Evolutionary conservation across 1,140 invertebrate genomes (phyloP), one percentile per base, ranked within the genome.

Genomic region (Ptiloglossa arizonensis): DNA sequence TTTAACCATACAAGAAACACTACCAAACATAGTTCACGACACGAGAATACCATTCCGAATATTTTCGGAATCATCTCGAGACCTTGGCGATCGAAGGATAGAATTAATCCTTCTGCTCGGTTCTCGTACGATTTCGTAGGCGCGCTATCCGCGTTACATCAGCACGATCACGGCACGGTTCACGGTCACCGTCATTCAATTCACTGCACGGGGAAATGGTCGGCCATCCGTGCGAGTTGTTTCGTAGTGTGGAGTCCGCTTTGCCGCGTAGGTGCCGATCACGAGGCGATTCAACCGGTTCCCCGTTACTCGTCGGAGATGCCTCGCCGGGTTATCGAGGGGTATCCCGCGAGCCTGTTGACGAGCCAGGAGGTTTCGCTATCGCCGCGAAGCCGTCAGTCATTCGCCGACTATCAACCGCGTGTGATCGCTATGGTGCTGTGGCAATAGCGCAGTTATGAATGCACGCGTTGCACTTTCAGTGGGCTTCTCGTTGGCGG

Each of bases 401-500:
- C 41, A 17, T 52, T 80, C 46, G n/a, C 29, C 27, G 52, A 57
- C 70, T 64, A 66, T 59, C 54, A 68, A 48, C 27, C 17, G 13
- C 24, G 8, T 5, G 24, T 27, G 60, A 32, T 67, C 52, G 32
- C n/a, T 62, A 68, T 79, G 68, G 46, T 50, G 35, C 13, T 32
- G 6, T n/a, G 48, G 41, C 15, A 19, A 24, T 24, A 32, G 22
- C 27, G 17, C 29, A 69, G 35, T 66, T 80, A 80, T 66, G 66
- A 77, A 50, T 19, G 46, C 41, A 27, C 27, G 48, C 24, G 62
- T 72, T 67, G 54, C 13, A 63, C 27, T 77, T 50, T 76, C 54
- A 11, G 19, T 77, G 50, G 1, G 24, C 22, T 63, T 73, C 17
- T 70, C 60, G 41, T 74, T 83, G 64, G 32, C 59, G 52, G 54